Percentiles rank a stretch among this genome's conserved stretches.
Evolutionary conservation across 2,888 invertebrate species (phyloP).

Genomic region (Junonia oenone): DNA sequence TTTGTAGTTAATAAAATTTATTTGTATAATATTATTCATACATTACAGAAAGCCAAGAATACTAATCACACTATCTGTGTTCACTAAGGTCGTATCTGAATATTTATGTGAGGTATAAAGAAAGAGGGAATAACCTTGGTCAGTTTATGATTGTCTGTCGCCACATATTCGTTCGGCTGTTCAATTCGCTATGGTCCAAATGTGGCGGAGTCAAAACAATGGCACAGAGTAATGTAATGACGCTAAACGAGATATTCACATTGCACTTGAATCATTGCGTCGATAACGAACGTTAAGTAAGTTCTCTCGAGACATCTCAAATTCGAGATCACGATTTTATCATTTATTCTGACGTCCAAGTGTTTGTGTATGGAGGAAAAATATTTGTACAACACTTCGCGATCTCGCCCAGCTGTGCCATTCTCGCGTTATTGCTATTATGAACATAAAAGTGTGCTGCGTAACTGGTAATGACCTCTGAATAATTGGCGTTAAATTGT

Average conservation of each 20-base stretch:
- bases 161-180: conserved; percentile 25
- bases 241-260: conserved; percentile 23
- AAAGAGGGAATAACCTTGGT: conserved; percentile 30
- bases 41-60: not conserved
- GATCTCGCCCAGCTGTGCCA: conserved; percentile 38
- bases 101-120: conserved; percentile 1
- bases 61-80: not conserved
- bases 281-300: conserved; percentile 21
- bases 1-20: no score
- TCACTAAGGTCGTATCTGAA: not conserved
- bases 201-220: conserved; percentile 35
- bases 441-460: not conserved
- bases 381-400: conserved; percentile 56
- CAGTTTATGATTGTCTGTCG: conserved; percentile 26
- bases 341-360: conserved; percentile 36
- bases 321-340: conserved; percentile 38
- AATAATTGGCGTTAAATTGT: conserved; percentile 9
- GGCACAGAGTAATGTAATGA: conserved; percentile 35
- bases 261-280: conserved; percentile 20
- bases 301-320: conserved; percentile 31
- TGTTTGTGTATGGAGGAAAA: conserved; percentile 45
- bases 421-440: conserved; percentile 22
- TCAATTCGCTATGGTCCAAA: conserved; percentile 36
- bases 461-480: conserved; percentile 8
- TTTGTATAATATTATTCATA: not conserved